A percentile compares a stretch with the other conserved stretches of the same genome.
phyloP scores from a whole-genome alignment of 1,140 invertebrate genomes.

The Ditylenchus dipsaci region DNA sequence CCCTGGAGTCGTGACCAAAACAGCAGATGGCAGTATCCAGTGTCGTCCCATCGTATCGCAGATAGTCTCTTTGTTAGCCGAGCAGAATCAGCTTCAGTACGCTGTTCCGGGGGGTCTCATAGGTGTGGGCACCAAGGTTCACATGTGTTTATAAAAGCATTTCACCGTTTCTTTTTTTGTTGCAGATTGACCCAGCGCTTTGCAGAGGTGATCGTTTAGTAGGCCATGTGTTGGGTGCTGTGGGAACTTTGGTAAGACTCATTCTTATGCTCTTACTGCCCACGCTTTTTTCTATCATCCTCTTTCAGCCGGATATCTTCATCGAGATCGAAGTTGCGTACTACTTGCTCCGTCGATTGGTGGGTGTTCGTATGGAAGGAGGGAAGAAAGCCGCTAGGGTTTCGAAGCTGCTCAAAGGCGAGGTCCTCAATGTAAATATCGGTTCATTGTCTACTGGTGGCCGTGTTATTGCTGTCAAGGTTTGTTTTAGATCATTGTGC shows the following conservation, averaged over 20 bases:
- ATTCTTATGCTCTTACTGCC: no score
- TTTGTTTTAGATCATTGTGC: no score
- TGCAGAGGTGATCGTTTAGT: constrained; percentile 96
- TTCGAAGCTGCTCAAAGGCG: constrained; percentile 78
- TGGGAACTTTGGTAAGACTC: constrained; percentile 87
- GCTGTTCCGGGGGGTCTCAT: constrained; percentile 91
- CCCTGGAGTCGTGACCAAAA: constrained; percentile 79
- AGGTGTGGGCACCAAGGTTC: constrained; percentile 86
- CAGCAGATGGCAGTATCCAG: constrained; percentile 85
- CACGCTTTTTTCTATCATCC: no score
- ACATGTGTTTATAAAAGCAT: no score
- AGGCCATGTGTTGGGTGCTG: constrained; percentile 86
- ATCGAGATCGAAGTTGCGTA: constrained; percentile 97
- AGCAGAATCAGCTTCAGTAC: constrained; percentile 96
- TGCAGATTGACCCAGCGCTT: constrained; percentile 84
- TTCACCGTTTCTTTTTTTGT: no score
- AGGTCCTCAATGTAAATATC: constrained; percentile 94
- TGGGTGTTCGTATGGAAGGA: constrained; percentile 95
- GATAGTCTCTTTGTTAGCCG: constrained; percentile 95
- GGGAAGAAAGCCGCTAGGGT: constrained; percentile 94
- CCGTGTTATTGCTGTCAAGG: constrained; percentile 86
- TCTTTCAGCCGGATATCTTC: constrained; percentile 93
- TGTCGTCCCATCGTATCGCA: constrained; percentile 92
- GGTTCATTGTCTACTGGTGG: constrained; percentile 96
- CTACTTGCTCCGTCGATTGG: constrained; percentile 84